Percentiles rank a stretch among this genome's conserved stretches.
Evolutionary conservation across 2,888 invertebrate species (phyloP).

Genomic region (Therioaphis trifolii): DNA sequence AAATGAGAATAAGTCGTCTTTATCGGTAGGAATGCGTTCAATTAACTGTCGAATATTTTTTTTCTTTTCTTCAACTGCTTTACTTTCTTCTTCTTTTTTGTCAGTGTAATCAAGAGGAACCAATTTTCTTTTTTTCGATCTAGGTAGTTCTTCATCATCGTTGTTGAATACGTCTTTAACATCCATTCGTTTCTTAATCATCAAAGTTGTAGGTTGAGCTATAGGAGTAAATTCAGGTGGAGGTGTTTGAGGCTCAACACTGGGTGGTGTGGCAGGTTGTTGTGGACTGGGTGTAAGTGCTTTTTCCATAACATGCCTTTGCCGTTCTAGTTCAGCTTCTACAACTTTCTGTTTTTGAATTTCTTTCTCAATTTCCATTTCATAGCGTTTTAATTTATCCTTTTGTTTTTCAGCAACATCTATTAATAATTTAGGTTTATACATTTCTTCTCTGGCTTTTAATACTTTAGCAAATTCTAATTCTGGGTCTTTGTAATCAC

Average conservation of each 20-base stretch:
- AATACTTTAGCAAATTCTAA: constrained; percentile 78
- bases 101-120: constrained; percentile 76
- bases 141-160: constrained; percentile 76
- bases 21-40: constrained; percentile 97
- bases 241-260: constrained; percentile 67
- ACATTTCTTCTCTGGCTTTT: constrained; percentile 83
- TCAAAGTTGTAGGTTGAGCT: constrained; percentile 57
- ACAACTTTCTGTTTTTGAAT: constrained; percentile 67
- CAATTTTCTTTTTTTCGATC: constrained; percentile 80
- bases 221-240: constrained; percentile 66
- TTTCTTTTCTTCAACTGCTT: constrained; percentile 92
- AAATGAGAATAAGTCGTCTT: constrained; percentile 94
- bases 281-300: constrained; percentile 51
- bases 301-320: constrained; percentile 66
- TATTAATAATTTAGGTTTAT: constrained; percentile 85
- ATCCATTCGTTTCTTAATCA: constrained; percentile 79
- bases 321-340: constrained; percentile 69
- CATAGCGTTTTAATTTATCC: constrained; percentile 68
- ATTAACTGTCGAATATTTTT: constrained; percentile 97
- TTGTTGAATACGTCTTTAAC: constrained; percentile 88
- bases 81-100: constrained; percentile 75
- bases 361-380: constrained; percentile 68
- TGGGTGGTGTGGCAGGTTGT: constrained; percentile 58
- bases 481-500: constrained; percentile 75
- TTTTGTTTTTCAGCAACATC: constrained; percentile 70